Evolutionary conservation across 2,113 vertebrate genomes (phyloP).

Genomic region (Riparia riparia): DNA sequence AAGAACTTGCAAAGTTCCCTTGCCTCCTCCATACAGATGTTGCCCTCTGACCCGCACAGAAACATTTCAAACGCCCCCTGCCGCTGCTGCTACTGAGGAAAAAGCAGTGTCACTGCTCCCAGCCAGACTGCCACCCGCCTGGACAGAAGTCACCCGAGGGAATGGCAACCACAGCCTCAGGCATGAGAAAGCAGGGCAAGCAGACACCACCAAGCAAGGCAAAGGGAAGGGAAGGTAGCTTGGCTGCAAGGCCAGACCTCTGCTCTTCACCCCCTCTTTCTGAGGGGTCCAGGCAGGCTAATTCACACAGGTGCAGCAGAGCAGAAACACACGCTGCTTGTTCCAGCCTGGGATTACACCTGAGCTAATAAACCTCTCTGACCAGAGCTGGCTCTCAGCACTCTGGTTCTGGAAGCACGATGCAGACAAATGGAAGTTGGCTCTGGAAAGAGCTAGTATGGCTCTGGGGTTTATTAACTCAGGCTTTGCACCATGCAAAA

Average conservation of each 20-base stretch:
- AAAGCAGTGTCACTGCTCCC: not conserved
- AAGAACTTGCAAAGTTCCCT: not conserved
- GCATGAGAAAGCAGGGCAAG: rapidly evolving
- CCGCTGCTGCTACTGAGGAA: not conserved
- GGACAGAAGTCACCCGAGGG: not conserved
- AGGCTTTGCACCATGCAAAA: conserved; percentile 35
- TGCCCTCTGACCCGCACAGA: not conserved
- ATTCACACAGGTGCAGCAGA: conserved; percentile 38
- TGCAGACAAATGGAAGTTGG: conserved; percentile 31
- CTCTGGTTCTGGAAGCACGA: not conserved
- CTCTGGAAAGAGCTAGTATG: not conserved
- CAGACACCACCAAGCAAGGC: not conserved
- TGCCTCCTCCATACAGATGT: not conserved
- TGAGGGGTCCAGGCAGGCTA: not conserved
- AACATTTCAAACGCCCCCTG: not conserved
- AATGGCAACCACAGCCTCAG: rapidly evolving
- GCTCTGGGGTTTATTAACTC: conserved; percentile 55
- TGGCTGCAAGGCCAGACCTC: not conserved
- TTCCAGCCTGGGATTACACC: conserved; percentile 25
- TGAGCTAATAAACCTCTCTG: conserved; percentile 23
- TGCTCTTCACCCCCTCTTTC: not conserved
- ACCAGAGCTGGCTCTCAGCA: conserved; percentile 54
- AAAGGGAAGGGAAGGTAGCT: not conserved
- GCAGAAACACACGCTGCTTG: conserved; percentile 28
- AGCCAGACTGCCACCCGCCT: not conserved